Conservation (phyloP, 2,797 vertebrate species). For the Caiman crocodilus region DNA sequence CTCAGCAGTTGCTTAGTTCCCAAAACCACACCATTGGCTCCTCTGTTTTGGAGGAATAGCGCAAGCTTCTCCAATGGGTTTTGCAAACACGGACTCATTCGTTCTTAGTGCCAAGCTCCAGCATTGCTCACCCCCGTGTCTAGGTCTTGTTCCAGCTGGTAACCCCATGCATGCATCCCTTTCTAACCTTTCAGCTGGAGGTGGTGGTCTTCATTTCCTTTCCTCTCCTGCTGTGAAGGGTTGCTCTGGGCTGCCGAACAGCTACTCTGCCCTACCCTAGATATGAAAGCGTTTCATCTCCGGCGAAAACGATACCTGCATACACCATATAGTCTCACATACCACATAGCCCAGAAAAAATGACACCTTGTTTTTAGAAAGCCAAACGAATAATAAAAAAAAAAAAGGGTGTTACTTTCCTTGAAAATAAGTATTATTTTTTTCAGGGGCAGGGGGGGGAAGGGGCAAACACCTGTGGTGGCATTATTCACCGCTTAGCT, state of each 20-base stretch:
- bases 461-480: too few species aligned
- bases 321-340: neutral
- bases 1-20: too few species aligned
- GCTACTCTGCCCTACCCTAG: neutral
- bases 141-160: neutral
- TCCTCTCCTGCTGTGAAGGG: neutral
- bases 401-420: too few species aligned
- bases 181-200: neutral
- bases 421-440: too few species aligned
- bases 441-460: too few species aligned
- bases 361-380: too few species aligned
- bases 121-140: rapidly evolving
- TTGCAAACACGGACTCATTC: neutral
- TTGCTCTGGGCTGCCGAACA: neutral
- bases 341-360: too few species aligned
- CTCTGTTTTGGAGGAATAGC: neutral
- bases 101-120: neutral
- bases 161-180: neutral
- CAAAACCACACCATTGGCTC: neutral
- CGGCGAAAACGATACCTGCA: neutral
- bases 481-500: too few species aligned
- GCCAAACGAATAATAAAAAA: too few species aligned
- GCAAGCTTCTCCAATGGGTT: neutral
- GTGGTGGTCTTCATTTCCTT: neutral
- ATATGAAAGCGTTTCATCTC: neutral